Percentiles rank a stretch among this genome's conserved stretches.
Conservation (phyloP, 2,113 vertebrate species). For the Solenodon paradoxus region DNA sequence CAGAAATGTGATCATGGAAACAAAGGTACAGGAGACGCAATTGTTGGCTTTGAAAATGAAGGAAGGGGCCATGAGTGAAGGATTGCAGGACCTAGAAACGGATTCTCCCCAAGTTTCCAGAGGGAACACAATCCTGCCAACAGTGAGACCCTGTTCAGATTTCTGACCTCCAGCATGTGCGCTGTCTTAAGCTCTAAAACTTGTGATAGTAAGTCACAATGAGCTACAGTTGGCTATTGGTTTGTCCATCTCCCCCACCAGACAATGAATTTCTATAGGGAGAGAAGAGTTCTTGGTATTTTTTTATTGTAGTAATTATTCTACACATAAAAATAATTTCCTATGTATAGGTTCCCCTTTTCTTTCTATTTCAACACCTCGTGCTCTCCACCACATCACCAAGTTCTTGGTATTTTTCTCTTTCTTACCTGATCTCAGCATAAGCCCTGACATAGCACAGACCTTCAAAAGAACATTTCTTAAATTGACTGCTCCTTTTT, state of each 20-base stretch:
- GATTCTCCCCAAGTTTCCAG: not conserved
- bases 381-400: too few relatives aligned
- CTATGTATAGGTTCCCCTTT: too few relatives aligned
- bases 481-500: not conserved
- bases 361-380: too few relatives aligned
- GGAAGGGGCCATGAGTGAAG: not conserved
- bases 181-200: too few relatives aligned
- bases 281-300: not conserved
- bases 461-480: not conserved
- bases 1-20: not conserved
- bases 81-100: not conserved
- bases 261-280: not conserved
- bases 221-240: not conserved
- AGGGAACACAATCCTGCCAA: not conserved
- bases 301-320: too few relatives aligned
- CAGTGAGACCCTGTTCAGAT: not conserved
- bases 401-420: not conserved
- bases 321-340: too few relatives aligned
- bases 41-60: not conserved
- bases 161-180: not conserved
- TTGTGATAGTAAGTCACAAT: too few relatives aligned
- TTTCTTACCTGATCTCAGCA: not conserved
- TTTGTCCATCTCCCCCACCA: not conserved
- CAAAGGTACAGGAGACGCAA: accelerated
- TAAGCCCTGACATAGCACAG: not conserved